phyloP scores from a whole-genome alignment of 2,888 invertebrate species.

The Meiosimyza decipiens region DNA sequence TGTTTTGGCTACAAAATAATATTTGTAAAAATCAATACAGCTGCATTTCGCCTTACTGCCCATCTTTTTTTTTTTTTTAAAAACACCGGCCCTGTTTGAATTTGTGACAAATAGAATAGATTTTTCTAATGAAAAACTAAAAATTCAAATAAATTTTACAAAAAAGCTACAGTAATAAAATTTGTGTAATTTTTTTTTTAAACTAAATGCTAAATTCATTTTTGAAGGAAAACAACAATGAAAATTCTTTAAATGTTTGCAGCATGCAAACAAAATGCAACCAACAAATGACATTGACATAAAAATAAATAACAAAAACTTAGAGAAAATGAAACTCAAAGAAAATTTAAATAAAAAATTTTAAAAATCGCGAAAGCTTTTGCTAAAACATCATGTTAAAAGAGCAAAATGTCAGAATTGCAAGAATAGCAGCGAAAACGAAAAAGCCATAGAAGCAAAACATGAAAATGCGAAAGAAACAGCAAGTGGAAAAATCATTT shows the following conservation, averaged over 20 bases:
- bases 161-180: conserved; percentile 15
- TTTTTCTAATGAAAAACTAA: conserved; percentile 6
- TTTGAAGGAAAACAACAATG: background rate
- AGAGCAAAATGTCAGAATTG: background rate
- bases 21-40: too few species aligned
- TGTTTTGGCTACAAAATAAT: too few species aligned
- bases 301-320: background rate
- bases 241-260: conserved; percentile 16
- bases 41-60: background rate
- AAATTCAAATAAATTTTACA: conserved; percentile 2
- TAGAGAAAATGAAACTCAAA: background rate
- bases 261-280: conserved; percentile 18
- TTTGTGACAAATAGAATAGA: too few species aligned
- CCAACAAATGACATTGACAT: conserved; percentile 24
- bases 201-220: background rate
- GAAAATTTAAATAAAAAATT: background rate
- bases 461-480: background rate
- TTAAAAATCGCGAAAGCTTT: background rate
- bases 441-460: background rate
- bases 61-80: too few species aligned
- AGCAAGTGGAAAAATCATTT: background rate
- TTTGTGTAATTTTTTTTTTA: conserved; percentile 10
- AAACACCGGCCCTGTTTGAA: background rate
- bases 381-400: background rate
- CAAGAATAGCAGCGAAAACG: conserved; percentile 10